Percentiles rank a stretch among this genome's conserved stretches.
These are phyloP conservation scores for Venustaconcha ellipsiformis DNA, from an alignment of 1,140 invertebrate genomes.

Conservation along the genomic window DNA sequence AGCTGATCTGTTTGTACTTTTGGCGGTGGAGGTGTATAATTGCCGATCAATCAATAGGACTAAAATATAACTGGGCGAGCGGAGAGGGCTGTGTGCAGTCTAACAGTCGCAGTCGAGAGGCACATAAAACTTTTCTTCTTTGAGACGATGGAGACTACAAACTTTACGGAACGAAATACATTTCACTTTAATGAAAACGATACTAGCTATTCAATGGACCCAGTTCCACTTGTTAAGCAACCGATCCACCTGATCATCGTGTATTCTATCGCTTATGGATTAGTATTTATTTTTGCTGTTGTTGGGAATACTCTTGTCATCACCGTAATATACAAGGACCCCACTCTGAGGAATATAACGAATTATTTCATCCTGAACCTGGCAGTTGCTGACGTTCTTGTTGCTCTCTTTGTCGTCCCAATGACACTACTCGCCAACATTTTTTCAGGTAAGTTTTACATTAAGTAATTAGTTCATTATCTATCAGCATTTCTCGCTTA, in stretches of 20 bases:
- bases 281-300: slow-evolving; percentile 21
- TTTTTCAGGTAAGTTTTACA: slow-evolving; percentile 10
- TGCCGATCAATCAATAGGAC: no score
- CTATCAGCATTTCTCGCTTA: no score
- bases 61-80: no score
- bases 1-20: no score
- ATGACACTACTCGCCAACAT: slow-evolving; percentile 19
- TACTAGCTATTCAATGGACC: not conserved
- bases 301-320: slow-evolving; percentile 90
- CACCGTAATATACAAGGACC: slow-evolving; percentile 81
- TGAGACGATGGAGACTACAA: no score
- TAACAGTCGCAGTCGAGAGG: no score
- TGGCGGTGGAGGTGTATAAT: no score
- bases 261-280: slow-evolving; percentile 19
- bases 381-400: slow-evolving; percentile 93
- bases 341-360: slow-evolving; percentile 91
- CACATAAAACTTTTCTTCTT: no score
- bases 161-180: no score
- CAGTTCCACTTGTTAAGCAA: slow-evolving; percentile 10
- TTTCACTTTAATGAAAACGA: slow-evolving; percentile 6
- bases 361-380: slow-evolving; percentile 96
- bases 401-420: slow-evolving; percentile 78
- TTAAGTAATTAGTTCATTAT: no score
- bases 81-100: no score
- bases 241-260: slow-evolving; percentile 20